Conservation (phyloP, 2,113 vertebrate species). For the Oxygymnocypris stewartii region DNA sequence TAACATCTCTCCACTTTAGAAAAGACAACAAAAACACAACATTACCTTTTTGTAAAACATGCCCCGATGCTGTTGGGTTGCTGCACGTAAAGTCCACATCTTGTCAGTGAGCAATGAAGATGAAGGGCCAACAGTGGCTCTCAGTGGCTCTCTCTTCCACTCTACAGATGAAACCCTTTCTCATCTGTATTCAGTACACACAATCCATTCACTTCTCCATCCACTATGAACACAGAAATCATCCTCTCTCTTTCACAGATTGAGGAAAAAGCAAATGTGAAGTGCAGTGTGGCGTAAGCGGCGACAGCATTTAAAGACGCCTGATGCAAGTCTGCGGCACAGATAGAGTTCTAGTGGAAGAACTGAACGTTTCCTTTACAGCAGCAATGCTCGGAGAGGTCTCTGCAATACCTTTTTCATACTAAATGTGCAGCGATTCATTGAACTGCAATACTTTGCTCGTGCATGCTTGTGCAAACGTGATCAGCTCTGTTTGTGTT, state of each 20-base stretch:
- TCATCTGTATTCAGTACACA: slow-evolving; percentile 36
- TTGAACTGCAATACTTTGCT: background rate
- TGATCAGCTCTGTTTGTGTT: slow-evolving; percentile 32
- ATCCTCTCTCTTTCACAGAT: slow-evolving; percentile 39
- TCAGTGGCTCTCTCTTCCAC: slow-evolving; percentile 18
- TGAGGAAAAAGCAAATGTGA: slow-evolving; percentile 40
- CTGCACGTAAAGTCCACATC: background rate
- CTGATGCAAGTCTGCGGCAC: slow-evolving; percentile 2
- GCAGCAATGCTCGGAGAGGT: background rate
- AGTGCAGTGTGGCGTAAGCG: slow-evolving; percentile 42
- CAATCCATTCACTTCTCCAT: slow-evolving; percentile 45
- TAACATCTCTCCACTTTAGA: background rate
- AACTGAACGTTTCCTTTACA: slow-evolving; percentile 19
- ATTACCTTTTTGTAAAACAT: background rate
- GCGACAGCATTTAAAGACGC: slow-evolving; percentile 26
- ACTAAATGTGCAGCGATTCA: background rate
- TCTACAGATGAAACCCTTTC: slow-evolving; percentile 33
- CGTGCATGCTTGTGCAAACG: slow-evolving; percentile 44
- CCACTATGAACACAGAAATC: slow-evolving; percentile 46
- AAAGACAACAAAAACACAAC: background rate
- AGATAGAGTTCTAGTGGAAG: background rate
- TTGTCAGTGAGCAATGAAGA: background rate
- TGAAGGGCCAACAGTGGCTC: slow-evolving; percentile 7
- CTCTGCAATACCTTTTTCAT: slow-evolving; percentile 2
- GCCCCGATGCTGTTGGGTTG: background rate